A percentile compares a stretch with the other conserved stretches of the same genome.
phyloP scores from a whole-genome alignment of 2,888 invertebrate genomes.

The Serripes groenlandicus region DNA sequence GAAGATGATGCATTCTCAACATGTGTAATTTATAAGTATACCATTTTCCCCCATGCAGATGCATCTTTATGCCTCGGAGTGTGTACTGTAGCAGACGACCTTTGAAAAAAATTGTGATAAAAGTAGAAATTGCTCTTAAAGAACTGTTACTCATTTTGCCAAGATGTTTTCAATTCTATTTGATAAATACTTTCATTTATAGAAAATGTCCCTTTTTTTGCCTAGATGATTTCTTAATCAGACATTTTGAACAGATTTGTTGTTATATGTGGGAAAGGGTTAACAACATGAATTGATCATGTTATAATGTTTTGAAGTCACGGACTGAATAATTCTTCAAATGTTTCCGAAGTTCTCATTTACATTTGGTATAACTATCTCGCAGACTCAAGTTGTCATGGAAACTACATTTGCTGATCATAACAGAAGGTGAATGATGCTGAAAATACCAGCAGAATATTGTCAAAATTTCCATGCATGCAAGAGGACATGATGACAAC shows the following conservation, averaged over 20 bases:
- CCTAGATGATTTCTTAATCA: too few species aligned
- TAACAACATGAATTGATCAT: background rate
- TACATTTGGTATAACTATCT: background rate
- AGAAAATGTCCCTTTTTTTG: background rate
- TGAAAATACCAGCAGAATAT: too few species aligned
- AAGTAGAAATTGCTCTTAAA: background rate
- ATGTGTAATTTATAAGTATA: too few species aligned
- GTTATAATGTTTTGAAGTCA: background rate
- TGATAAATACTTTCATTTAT: background rate
- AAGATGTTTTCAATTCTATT: constrained; percentile 4
- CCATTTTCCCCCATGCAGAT: too few species aligned
- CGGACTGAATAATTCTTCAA: background rate
- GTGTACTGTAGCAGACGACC: too few species aligned
- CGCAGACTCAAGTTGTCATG: background rate
- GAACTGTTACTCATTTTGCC: background rate
- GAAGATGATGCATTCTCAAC: too few species aligned
- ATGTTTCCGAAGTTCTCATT: background rate
- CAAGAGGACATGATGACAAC: too few species aligned
- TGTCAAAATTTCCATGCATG: too few species aligned
- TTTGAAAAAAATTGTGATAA: background rate
- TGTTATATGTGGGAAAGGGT: background rate
- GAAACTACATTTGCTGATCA: background rate
- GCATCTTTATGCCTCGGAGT: too few species aligned
- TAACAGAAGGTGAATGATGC: background rate
- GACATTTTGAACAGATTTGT: too few species aligned